Evolutionary conservation across 2,888 invertebrate genomes (phyloP).

Genomic region (Eupithecia inturbata): DNA sequence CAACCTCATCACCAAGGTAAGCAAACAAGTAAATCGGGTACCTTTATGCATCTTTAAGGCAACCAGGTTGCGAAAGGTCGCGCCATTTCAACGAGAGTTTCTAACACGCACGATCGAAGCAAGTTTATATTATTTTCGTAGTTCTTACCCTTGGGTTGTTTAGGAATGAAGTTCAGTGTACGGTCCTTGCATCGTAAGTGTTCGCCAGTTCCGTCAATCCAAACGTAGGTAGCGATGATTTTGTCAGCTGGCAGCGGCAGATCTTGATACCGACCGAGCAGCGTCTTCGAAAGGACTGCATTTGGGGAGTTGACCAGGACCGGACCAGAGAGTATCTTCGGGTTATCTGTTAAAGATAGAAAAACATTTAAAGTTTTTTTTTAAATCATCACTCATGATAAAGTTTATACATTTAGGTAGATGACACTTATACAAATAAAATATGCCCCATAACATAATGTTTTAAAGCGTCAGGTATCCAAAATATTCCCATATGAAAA

Average conservation of each 20-base stretch:
- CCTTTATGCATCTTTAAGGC: background rate
- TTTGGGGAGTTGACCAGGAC: slow-evolving; percentile 89
- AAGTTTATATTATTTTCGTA: background rate
- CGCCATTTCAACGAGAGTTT: background rate
- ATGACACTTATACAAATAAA: too few species aligned
- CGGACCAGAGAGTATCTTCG: slow-evolving; percentile 78
- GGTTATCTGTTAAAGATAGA: slow-evolving; percentile 65
- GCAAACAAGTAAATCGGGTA: background rate
- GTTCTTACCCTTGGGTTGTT: slow-evolving; percentile 88
- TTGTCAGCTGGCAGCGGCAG: slow-evolving; percentile 91
- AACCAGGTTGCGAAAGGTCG: background rate
- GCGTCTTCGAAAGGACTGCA: slow-evolving; percentile 90
- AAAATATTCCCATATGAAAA: too few species aligned
- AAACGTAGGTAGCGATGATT: slow-evolving; percentile 94
- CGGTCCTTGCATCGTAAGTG: slow-evolving; percentile 94
- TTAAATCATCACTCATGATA: too few species aligned
- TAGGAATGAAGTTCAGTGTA: slow-evolving; percentile 92
- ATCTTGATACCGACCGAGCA: slow-evolving; percentile 89
- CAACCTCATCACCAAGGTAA: slow-evolving; percentile 3
- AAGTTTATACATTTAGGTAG: too few species aligned
- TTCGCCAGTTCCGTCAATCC: slow-evolving; percentile 97
- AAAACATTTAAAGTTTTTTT: too few species aligned
- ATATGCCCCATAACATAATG: too few species aligned
- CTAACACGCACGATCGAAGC: background rate
- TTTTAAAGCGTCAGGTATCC: too few species aligned